phyloP scores from a whole-genome alignment of 2,888 invertebrate genomes.

The Cheilosia soror region DNA sequence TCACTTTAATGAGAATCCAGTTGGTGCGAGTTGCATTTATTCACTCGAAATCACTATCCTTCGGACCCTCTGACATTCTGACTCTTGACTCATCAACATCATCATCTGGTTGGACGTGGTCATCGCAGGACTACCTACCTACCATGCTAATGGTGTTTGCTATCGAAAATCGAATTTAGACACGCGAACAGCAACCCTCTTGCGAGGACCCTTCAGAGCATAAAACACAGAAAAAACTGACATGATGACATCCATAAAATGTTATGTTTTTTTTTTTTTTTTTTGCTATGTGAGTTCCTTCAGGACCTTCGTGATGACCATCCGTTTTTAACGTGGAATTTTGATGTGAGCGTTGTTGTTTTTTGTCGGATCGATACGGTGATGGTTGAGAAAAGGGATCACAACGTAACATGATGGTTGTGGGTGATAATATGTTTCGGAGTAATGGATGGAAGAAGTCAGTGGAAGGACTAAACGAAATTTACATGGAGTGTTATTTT shows the following conservation, averaged over 20 bases:
- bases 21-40: constrained; percentile 37
- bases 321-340: constrained; percentile 67
- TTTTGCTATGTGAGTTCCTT: constrained; percentile 62
- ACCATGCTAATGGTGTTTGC: constrained; percentile 71
- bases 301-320: constrained; percentile 72
- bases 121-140: constrained; percentile 21
- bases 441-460: constrained; percentile 53
- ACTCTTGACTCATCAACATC: constrained; percentile 66
- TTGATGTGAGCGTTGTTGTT: constrained; percentile 42
- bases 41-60: constrained; percentile 64
- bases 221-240: constrained; percentile 49
- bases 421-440: constrained; percentile 68
- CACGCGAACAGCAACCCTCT: constrained; percentile 65
- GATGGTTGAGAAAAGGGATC: constrained; percentile 43
- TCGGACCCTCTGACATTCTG: constrained; percentile 58
- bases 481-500: constrained; percentile 56
- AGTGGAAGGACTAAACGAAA: constrained; percentile 50
- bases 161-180: constrained; percentile 70
- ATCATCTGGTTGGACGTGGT: constrained; percentile 58
- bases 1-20: constrained; percentile 59
- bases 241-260: constrained; percentile 76
- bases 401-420: constrained; percentile 61
- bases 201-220: constrained; percentile 32
- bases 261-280: constrained; percentile 22
- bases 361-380: constrained; percentile 28